Evolutionary conservation across 1,140 invertebrate species (phyloP), one percentile per base, ranked within the genome.

Genomic region (Diploscapter pachys): DNA sequence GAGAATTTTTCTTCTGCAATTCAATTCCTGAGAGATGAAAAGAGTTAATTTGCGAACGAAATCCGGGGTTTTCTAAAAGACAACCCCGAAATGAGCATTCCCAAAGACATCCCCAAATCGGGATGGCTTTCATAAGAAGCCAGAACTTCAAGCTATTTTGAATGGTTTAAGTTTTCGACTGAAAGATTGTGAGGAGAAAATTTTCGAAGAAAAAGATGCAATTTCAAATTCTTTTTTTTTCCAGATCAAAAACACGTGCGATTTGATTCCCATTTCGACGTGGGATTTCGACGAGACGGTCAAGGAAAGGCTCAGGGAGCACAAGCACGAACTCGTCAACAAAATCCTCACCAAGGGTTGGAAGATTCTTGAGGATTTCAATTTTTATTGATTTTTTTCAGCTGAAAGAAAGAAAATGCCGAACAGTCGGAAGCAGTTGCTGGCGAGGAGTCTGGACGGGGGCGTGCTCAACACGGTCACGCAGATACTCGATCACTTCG

Each of bases 231-330:
- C 53, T 56, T 57, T 11, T 9, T 11, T 9, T 69, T 63, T 53
- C 31, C 31, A 65, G 13, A 69, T 72, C 31, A 48, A 64, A 9
- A 50, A 13, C 6, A 54, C 59, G 8, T 49, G 48, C 9, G 51
- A 77, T 49, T 50, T 76, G 59, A 76, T 76, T 51, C 74, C 74
- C 11, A 2, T 64, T 48, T 9, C 9, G 5, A 77, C 63, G 50
- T 76, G 71, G 71, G 74, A 73, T 51, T 76, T 76, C 55, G 74
- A 76, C 62, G 74, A 76, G 13, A 50, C 31, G 5, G 55, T 71
- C 9, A 52, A 68, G 4, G 74, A 76, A 50, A 50, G 50, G 52
- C 50, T 76, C 8, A 13, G 56, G 8, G 55, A 76, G 55, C 55
- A 53, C 5, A 76, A 76, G 51, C 73, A 76, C 56, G 52, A 51